Base-by-base conservation (phyloP, 2,888 invertebrate species). In the Parochlus steinenii region DNA sequence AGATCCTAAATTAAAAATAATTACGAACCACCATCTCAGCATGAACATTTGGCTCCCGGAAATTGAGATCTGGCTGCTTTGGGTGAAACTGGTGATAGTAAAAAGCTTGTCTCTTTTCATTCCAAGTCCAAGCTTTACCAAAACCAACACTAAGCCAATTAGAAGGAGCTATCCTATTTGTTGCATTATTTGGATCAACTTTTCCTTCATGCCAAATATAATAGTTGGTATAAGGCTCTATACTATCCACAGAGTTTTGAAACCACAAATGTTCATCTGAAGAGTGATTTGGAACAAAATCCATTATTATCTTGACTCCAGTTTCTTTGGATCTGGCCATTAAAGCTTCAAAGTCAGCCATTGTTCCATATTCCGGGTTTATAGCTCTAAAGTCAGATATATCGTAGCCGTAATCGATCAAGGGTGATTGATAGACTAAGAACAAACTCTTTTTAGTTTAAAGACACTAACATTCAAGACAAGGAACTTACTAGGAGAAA, bases 321-420 rank as follows among this genome's bases (percentile, higher is more conserved):
- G 70, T 46, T 22, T 55, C 49, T 33, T 74, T 69, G 0, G 77
- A 71, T 41, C 54, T 61, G 1, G 43, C 44, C 1, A 74, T 49
- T 8, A 83, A 52, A 0, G 61, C 52, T 3, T 67, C 61, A 33
- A 89, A 78, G 53, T 86, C 82, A 0, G 59, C 61, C 55, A 82
- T 59, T 0, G 67, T 76, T 1, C 89, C 87, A 49, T 76, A 87
- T 35, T 69, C 65, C 0, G 71, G 54, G 44, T 85, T 75, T 18
- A 89, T 70, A 14, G 67, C 64, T 35, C 59, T 70, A 54, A 77
- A 86, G 57, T 87, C 67, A 19, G 76, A 71, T 45, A 89, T 76
- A 50, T 90, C 89, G 46, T 89, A 89, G 0, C 89, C 87, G 51
- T 80, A 79, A 57, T 90, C 87, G 0, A 69, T 64, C 77, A 82